phyloP scores from a whole-genome alignment of 37 sponge, comb jelly and placozoan genomes.

The Halichondria panicea region DNA sequence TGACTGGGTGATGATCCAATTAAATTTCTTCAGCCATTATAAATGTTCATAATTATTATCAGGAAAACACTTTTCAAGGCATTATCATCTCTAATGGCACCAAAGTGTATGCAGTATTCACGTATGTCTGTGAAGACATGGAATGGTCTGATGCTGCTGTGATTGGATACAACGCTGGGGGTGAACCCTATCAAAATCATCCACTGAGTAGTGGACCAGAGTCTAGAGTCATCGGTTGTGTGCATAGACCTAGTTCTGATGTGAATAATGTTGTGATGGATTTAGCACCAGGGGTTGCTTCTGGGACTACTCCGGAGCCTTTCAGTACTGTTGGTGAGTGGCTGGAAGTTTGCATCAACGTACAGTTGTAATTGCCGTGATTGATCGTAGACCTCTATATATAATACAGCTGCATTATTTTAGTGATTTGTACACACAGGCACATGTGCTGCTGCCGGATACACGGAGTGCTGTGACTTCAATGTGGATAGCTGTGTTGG shows the following conservation, averaged over 20 bases:
- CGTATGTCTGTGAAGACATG: slow-evolving; percentile 35
- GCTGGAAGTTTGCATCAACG: neutral
- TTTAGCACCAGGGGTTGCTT: slow-evolving; percentile 10
- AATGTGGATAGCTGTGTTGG: slow-evolving; percentile 3
- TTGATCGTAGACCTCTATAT: neutral
- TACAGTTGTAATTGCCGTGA: neutral
- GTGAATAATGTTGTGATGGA: slow-evolving; percentile 37
- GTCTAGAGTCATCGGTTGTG: slow-evolving; percentile 21
- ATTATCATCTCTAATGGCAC: slow-evolving; percentile 38
- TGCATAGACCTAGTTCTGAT: neutral
- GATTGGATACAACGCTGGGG: slow-evolving; percentile 43
- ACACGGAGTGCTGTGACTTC: slow-evolving; percentile 25
- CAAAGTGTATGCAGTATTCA: slow-evolving; percentile 42
- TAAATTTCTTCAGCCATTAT: too few relatives aligned
- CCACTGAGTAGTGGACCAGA: slow-evolving; percentile 12
- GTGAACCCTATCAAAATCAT: slow-evolving; percentile 18
- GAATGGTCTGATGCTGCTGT: slow-evolving; percentile 40
- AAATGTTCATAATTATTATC: too few relatives aligned
- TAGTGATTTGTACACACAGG: neutral
- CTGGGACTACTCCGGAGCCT: slow-evolving; percentile 9
- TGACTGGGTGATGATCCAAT: too few relatives aligned
- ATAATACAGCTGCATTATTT: neutral
- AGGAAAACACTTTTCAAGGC: slow-evolving; percentile 56
- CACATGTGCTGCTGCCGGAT: slow-evolving; percentile 5
- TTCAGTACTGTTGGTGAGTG: neutral